Base-by-base conservation (phyloP, 2,797 vertebrate genomes). In the Orestias chungarensis region DNA sequence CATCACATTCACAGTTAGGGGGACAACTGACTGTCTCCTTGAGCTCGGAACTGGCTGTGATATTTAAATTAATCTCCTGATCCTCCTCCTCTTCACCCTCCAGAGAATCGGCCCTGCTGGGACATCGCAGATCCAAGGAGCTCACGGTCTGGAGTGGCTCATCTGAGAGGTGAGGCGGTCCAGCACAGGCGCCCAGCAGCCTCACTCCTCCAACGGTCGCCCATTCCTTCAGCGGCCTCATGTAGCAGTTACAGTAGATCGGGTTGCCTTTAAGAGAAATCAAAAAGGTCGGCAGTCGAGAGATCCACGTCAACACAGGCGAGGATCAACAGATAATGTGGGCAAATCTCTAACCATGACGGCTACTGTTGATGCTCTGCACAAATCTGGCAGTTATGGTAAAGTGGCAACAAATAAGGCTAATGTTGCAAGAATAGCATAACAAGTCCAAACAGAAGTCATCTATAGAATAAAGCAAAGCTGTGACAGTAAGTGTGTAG, bases 221-320 rank as follows among this genome's bases (percentile, higher is more conserved):
- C 97, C 97, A 97, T 66, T 79, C 69, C 76, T 64, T 94, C 84
- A 98, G 93, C 0, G 94, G 94, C 49, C 89, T 90, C 84, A 97
- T 87, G 71, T 85, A 90, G 88, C 97, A 99, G 88, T 95, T 96
- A 70, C 97, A 98, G 81, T 94, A 92, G 76, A 97, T 78, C 0
- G 95, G 95, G 87, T 98, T 99, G 2, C 95, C 96, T 12, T 79
- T 74, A 84, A 78, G 61, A 73, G 70, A 54, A 49, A 72, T 12
- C 0, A 5, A 20, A n/a, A 14, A n/a, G n/a, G n/a, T n/a, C n/a
- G n/a, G n/a, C n/a, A n/a, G n/a, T n/a, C n/a, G n/a, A n/a, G n/a
- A n/a, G n/a, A n/a, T n/a, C n/a, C n/a, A n/a, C n/a, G n/a, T n/a
- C n/a, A n/a, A n/a, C n/a, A n/a, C n/a, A n/a, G n/a, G n/a, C n/a